phyloP scores from a whole-genome alignment of 2,113 vertebrate genomes.

The Brachyistius frenatus region DNA sequence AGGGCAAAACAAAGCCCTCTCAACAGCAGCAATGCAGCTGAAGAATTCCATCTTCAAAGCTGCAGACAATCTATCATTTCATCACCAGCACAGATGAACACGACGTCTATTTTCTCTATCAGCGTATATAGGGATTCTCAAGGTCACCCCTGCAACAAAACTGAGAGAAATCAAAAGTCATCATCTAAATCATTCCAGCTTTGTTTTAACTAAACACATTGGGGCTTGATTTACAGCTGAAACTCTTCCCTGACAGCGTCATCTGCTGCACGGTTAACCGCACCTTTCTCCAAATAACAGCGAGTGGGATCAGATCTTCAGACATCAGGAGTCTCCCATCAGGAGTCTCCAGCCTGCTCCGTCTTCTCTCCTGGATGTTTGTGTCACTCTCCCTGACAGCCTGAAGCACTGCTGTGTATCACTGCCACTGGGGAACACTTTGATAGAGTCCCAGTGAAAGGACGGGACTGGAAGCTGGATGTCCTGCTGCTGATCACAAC shows the following conservation, averaged over 20 bases:
- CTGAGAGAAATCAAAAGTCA: conserved; percentile 36
- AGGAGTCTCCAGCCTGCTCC: conserved; percentile 21
- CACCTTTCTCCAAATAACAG: background rate
- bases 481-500: background rate
- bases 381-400: conserved; percentile 52
- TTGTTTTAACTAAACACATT: conserved; percentile 20
- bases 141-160: conserved; percentile 52
- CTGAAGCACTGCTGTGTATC: conserved; percentile 21
- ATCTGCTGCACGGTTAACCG: background rate
- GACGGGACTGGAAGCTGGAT: background rate
- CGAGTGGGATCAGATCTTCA: conserved; percentile 6
- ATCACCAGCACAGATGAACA: conserved; percentile 59
- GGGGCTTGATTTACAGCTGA: conserved; percentile 23
- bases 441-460: conserved; percentile 7
- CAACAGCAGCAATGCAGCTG: conserved; percentile 49
- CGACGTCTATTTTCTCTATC: conserved; percentile 65
- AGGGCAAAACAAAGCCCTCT: conserved; percentile 50
- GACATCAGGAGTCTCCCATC: conserved; percentile 2
- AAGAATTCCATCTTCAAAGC: conserved; percentile 65
- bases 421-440: background rate
- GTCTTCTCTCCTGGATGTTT: conserved; percentile 44
- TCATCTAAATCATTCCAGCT: conserved; percentile 9
- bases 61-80: conserved; percentile 71
- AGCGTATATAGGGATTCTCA: conserved; percentile 58
- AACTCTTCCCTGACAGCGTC: background rate